Evolutionary conservation across 2,113 vertebrate species (phyloP).

Genomic region (Arenaria interpres): DNA sequence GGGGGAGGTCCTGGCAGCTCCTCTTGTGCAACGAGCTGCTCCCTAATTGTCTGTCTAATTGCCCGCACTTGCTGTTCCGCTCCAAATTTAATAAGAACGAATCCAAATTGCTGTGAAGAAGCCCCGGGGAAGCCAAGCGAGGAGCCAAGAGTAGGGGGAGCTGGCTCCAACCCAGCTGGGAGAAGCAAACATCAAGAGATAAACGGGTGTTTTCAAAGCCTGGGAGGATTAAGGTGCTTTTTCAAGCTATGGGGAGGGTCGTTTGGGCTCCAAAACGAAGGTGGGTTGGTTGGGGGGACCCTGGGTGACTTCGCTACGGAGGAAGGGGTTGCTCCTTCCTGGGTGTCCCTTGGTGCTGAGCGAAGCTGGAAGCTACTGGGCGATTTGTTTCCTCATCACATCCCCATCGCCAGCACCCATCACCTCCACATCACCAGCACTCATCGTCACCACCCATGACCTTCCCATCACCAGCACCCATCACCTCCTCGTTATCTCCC

Average conservation of each 20-base stretch:
- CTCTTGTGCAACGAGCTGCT: neutral
- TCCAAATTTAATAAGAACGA: neutral
- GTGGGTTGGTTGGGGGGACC: neutral
- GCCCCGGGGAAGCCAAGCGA: neutral
- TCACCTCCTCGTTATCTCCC: neutral
- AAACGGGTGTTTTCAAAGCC: rapidly evolving
- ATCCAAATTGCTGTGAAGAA: neutral
- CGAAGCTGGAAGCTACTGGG: neutral
- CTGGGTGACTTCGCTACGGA: neutral
- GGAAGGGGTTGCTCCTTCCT: neutral
- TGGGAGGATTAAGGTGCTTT: neutral
- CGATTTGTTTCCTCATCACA: neutral
- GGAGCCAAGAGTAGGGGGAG: neutral
- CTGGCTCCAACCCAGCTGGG: rapidly evolving
- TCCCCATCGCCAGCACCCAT: neutral
- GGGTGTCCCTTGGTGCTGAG: neutral
- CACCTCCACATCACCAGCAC: neutral
- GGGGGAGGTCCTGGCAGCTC: neutral
- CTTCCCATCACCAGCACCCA: neutral
- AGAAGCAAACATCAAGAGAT: neutral
- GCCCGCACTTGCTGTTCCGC: neutral
- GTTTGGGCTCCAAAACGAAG: neutral
- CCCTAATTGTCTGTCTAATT: neutral
- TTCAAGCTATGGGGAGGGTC: neutral
- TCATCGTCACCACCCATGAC: neutral